These are phyloP conservation scores for Sceloporus tristichus DNA, from an alignment of 2,113 vertebrate genomes.

Conservation along the genomic window DNA sequence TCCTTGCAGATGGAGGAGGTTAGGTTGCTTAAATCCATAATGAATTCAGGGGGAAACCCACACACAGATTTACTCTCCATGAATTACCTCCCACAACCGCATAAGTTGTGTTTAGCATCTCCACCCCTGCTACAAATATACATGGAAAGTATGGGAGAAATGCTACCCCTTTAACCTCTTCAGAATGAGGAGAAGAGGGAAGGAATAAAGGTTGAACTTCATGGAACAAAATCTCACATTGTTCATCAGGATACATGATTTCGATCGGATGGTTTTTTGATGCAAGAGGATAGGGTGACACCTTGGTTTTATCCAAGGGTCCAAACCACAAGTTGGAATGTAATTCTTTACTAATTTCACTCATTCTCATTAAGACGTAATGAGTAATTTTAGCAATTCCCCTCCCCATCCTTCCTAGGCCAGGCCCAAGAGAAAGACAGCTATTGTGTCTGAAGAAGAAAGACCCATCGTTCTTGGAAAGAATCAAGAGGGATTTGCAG, in stretches of 20 bases:
- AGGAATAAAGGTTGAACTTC: not conserved
- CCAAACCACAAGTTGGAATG: too few species aligned
- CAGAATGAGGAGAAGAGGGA: not conserved
- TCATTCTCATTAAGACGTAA: too few species aligned
- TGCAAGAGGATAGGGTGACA: not conserved
- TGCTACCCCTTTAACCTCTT: not conserved
- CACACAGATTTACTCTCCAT: not conserved
- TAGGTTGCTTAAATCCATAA: too few species aligned
- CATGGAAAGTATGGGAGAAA: not conserved
- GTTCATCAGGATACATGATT: not conserved
- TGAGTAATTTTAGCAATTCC: too few species aligned
- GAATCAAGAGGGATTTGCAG: not conserved
- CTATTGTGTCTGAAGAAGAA: not conserved
- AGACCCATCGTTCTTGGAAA: constrained; percentile 4
- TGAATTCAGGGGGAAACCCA: not conserved
- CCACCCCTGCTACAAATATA: not conserved
- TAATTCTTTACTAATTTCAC: too few species aligned
- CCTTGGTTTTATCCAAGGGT: not conserved
- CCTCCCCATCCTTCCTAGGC: not conserved
- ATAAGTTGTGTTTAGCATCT: not conserved
- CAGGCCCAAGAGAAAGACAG: not conserved
- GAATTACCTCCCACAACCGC: not conserved
- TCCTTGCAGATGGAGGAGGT: not conserved
- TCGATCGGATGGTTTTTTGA: not conserved
- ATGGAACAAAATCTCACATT: not conserved